Base-by-base conservation (phyloP, 2,888 invertebrate genomes). In the Drosophila subquinaria region DNA sequence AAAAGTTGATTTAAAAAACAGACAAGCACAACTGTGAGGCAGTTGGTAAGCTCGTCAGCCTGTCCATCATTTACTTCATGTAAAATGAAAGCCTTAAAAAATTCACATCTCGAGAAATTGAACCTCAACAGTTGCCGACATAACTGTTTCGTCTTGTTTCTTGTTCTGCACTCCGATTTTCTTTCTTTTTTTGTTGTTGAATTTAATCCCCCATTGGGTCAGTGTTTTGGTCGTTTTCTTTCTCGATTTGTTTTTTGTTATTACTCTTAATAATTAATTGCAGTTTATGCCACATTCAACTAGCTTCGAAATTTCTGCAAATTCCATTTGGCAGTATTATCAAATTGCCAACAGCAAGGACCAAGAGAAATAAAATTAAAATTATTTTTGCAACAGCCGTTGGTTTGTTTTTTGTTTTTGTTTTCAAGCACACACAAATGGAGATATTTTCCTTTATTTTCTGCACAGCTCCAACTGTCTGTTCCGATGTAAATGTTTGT, bases 271-370 rank as follows among this genome's bases (percentile, higher is more conserved):
- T 83, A 88, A 84, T 88, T 81, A 88, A 86, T 79, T 84, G 87
- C 84, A 84, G 82, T 74, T 88, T 73, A 78, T 80, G 71, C 66
- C 63, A 69, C 73, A 71, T 74, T 81, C 76, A 74, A 69, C 74
- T 74, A 52, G 51, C 78, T 64, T 35, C 43, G 55, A 74, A 76
- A 55, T 70, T 74, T 78, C 65, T 74, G 73, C 47, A 83, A 86
- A 83, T 86, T 86, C 79, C 72, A 86, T 88, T 84, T 88, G 74
- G 81, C 81, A 81, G 87, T 84, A 86, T 86, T 83, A 88, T 88
- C 81, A 79, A 88, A 80, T 80, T 74, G 66, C 73, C 66, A 82
- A 74, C 80, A 76, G 61, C 43, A 17, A 17, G 60, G 50, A 17
- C 47, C 17, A 17, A 63, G 47, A n/a, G 42, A 35, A 43, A 60